These are phyloP conservation scores for Cordilura impudica DNA, from an alignment of 2,888 invertebrate species.

Conservation along the genomic window DNA sequence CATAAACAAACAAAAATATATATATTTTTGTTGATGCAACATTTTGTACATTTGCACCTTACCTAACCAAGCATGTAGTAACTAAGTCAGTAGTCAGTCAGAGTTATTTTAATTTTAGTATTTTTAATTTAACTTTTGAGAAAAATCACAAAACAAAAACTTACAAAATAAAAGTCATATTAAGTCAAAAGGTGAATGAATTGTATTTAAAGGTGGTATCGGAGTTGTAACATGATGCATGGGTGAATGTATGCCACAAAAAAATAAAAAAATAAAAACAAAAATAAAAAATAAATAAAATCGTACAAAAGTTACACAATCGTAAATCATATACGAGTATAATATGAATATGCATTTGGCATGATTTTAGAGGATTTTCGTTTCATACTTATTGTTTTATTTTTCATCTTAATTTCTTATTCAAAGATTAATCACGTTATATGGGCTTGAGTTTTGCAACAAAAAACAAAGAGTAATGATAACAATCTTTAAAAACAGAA, in stretches of 20 bases:
- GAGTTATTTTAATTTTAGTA: neutral
- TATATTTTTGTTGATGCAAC: constrained; percentile 12
- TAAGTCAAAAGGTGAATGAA: constrained; percentile 36
- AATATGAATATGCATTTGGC: constrained; percentile 3
- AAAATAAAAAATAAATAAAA: no score
- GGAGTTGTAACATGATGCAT: neutral
- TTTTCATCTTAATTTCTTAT: neutral
- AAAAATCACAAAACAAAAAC: neutral
- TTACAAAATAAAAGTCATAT: constrained; percentile 5
- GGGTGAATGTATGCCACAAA: neutral
- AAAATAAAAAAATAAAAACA: neutral
- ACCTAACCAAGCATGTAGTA: neutral
- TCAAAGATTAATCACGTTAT: constrained; percentile 27
- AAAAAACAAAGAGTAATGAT: neutral
- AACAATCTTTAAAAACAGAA: constrained; percentile 12
- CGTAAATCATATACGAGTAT: constrained; percentile 40
- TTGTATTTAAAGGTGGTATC: constrained; percentile 21
- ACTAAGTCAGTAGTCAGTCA: neutral
- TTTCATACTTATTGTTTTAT: neutral
- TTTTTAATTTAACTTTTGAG: neutral
- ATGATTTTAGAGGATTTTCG: neutral
- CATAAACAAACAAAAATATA: constrained; percentile 8
- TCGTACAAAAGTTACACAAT: constrained; percentile 27
- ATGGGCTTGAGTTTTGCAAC: neutral
- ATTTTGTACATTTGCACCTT: constrained; percentile 23